phyloP scores from a whole-genome alignment of 2,113 vertebrate species.

The Phalacrocorax aristotelis region DNA sequence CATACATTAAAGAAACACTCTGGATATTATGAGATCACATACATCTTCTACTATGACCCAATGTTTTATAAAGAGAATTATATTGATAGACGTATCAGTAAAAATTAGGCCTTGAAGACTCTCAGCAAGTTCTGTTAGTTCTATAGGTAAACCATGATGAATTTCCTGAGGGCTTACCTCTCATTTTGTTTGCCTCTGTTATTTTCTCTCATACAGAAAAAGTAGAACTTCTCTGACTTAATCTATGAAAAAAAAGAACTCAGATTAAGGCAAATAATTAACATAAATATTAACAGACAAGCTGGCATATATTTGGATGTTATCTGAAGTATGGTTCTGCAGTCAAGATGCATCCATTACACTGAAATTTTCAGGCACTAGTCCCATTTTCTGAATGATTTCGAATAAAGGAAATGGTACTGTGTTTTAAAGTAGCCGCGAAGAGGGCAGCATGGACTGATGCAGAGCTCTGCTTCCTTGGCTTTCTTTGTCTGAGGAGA shows the following conservation, averaged over 20 bases:
- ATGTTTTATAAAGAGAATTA: neutral
- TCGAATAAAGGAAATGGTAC: neutral
- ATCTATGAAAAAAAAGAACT: neutral
- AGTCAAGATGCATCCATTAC: neutral
- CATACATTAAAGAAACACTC: neutral
- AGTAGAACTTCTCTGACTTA: neutral
- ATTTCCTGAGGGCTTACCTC: neutral
- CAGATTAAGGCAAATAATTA: neutral
- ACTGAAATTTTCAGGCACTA: neutral
- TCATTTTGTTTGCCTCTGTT: neutral
- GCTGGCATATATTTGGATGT: neutral
- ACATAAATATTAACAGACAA: neutral
- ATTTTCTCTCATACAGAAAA: neutral
- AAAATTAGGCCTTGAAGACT: neutral
- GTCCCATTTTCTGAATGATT: neutral
- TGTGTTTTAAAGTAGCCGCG: neutral
- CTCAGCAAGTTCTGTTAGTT: neutral
- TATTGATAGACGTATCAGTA: neutral
- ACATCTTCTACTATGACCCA: neutral
- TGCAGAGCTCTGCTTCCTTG: neutral
- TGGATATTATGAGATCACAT: neutral
- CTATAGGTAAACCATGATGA: neutral
- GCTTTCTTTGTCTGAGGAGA: neutral
- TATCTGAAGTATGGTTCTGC: neutral
- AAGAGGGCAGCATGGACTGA: neutral